A percentile compares a stretch with the other conserved stretches of the same genome.
Conservation (phyloP, 2,888 invertebrate genomes). For the Chrysina gloriosa region DNA sequence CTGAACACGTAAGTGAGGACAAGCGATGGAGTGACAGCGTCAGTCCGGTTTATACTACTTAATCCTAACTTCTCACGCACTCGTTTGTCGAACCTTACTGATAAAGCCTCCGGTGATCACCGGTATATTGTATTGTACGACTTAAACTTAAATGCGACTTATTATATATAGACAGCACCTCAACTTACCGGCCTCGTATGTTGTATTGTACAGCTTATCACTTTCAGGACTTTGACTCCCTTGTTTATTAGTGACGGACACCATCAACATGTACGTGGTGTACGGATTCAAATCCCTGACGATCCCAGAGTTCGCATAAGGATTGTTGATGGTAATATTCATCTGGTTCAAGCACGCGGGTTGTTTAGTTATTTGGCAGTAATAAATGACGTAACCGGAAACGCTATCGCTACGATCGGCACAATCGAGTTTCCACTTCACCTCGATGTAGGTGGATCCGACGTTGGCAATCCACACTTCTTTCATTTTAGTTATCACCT, state of each 20-base stretch:
- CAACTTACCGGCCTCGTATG: slow-evolving; percentile 75
- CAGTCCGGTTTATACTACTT: no score
- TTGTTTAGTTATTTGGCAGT: slow-evolving; percentile 74
- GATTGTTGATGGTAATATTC: slow-evolving; percentile 63
- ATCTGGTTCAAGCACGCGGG: slow-evolving; percentile 66
- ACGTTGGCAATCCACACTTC: slow-evolving; percentile 68
- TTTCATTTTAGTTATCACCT: slow-evolving; percentile 69
- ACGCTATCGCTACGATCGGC: slow-evolving; percentile 78
- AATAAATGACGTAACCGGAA: slow-evolving; percentile 79
- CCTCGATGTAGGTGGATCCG: slow-evolving; percentile 69
- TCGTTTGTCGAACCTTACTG: no score
- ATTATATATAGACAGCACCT: no score
- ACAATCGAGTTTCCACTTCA: slow-evolving; percentile 84
- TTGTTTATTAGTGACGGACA: slow-evolving; percentile 72
- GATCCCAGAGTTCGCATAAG: slow-evolving; percentile 68
- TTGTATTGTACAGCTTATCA: slow-evolving; percentile 74
- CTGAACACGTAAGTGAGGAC: no score
- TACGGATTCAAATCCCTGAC: slow-evolving; percentile 77
- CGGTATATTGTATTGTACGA: no score
- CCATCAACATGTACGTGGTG: slow-evolving; percentile 78
- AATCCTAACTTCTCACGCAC: no score
- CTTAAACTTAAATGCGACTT: no score
- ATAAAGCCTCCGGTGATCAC: no score
- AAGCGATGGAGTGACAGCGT: no score
- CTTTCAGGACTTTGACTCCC: slow-evolving; percentile 69